Evolutionary conservation across 1,140 invertebrate genomes (phyloP).

Genomic region (Zaprionus davidi): DNA sequence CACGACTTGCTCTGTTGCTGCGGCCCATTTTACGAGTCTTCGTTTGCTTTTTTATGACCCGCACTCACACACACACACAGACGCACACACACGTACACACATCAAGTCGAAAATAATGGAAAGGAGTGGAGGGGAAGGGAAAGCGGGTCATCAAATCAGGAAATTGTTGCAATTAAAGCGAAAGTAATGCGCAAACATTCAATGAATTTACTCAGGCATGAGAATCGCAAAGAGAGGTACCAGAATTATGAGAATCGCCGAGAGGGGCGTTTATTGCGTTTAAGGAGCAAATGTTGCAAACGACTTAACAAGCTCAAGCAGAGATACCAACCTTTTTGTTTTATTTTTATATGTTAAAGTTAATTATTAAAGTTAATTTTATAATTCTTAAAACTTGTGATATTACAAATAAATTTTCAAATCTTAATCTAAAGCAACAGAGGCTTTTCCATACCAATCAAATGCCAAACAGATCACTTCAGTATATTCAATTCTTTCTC

Average conservation of each 20-base stretch:
- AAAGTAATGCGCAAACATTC: slow-evolving; percentile 68
- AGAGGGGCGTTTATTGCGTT: not conserved
- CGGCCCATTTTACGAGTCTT: slow-evolving; percentile 59
- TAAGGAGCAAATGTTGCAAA: not conserved
- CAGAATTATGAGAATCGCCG: slow-evolving; percentile 9
- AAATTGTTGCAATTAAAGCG: slow-evolving; percentile 75
- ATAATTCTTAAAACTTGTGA: too few relatives aligned
- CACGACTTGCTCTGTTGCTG: slow-evolving; percentile 48
- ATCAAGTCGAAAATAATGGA: slow-evolving; percentile 29
- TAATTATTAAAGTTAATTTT: too few relatives aligned
- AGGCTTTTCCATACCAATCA: too few relatives aligned
- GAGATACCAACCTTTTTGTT: too few relatives aligned
- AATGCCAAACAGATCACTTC: too few relatives aligned
- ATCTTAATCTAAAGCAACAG: too few relatives aligned
- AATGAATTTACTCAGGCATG: slow-evolving; percentile 45
- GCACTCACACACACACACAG: slow-evolving; percentile 9
- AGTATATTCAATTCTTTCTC: too few relatives aligned
- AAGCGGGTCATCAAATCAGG: slow-evolving; percentile 54
- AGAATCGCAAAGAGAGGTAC: not conserved
- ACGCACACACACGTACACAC: not conserved
- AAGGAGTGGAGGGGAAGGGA: not conserved
- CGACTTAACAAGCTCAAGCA: not conserved
- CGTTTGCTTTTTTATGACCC: slow-evolving; percentile 54
- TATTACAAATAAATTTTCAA: too few relatives aligned
- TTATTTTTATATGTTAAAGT: too few relatives aligned